Evolutionary conservation across 2,113 vertebrate genomes (phyloP).

Genomic region (Amblyopsis rosae): DNA sequence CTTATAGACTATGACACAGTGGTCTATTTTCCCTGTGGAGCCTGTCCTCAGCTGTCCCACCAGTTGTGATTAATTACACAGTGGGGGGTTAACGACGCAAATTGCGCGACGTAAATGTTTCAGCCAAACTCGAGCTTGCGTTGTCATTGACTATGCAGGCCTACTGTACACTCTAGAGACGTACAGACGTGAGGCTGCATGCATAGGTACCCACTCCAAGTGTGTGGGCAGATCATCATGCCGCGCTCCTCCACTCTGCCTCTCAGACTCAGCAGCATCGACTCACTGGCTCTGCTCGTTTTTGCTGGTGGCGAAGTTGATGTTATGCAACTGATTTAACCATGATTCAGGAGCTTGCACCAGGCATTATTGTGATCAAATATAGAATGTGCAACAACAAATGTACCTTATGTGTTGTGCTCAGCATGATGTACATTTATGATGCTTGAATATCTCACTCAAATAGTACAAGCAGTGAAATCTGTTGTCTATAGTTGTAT

Average conservation of each 20-base stretch:
- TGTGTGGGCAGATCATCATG: slow-evolving; percentile 64
- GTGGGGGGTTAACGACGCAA: slow-evolving; percentile 59
- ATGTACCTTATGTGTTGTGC: not conserved
- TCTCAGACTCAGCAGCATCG: slow-evolving; percentile 50
- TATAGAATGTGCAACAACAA: slow-evolving; percentile 3
- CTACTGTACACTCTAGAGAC: slow-evolving; percentile 42
- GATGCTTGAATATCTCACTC: not conserved
- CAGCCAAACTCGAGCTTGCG: slow-evolving; percentile 59
- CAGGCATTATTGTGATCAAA: slow-evolving; percentile 27
- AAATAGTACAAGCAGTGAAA: not conserved
- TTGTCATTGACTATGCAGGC: slow-evolving; percentile 70
- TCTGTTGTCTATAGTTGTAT: slow-evolving; percentile 16
- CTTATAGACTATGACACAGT: slow-evolving; percentile 47
- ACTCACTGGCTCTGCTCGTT: slow-evolving; percentile 47
- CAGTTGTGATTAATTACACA: slow-evolving; percentile 70
- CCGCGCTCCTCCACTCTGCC: slow-evolving; percentile 43
- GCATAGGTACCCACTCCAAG: slow-evolving; percentile 63
- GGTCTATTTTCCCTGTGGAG: slow-evolving; percentile 51
- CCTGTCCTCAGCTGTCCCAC: slow-evolving; percentile 53
- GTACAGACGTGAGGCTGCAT: slow-evolving; percentile 9
- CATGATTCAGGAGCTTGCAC: slow-evolving; percentile 60
- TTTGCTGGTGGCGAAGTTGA: slow-evolving; percentile 67
- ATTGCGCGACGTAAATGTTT: slow-evolving; percentile 49
- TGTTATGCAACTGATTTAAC: slow-evolving; percentile 70
- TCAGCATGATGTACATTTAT: not conserved